Evolutionary conservation across 2,888 invertebrate genomes (phyloP).

Genomic region (Hydroisotoma schaefferi): DNA sequence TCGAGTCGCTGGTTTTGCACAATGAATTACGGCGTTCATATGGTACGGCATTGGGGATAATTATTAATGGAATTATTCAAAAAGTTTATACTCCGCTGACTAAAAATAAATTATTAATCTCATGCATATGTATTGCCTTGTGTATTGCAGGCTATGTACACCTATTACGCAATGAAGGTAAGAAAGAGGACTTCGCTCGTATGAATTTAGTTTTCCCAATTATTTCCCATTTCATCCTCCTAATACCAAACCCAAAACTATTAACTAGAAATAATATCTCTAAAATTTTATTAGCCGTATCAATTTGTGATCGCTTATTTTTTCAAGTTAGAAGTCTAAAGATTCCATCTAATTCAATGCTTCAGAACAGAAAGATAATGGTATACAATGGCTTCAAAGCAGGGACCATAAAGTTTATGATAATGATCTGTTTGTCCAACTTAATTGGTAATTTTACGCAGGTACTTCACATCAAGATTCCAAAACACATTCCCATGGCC

Average conservation of each 20-base stretch:
- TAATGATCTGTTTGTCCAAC: background rate
- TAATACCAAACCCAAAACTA: too few species aligned
- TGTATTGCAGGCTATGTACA: constrained; percentile 74
- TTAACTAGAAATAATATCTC: too few species aligned
- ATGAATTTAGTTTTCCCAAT: background rate
- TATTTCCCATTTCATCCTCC: background rate
- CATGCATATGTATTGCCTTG: background rate
- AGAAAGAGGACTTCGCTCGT: background rate
- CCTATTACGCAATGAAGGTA: constrained; percentile 74
- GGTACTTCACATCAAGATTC: constrained; percentile 38
- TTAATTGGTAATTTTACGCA: constrained; percentile 9
- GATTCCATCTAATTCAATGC: too few species aligned
- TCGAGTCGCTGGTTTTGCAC: constrained; percentile 78
- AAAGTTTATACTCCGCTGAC: background rate
- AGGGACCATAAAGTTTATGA: too few species aligned
- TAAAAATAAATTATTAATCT: constrained; percentile 57
- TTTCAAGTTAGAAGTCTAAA: too few species aligned
- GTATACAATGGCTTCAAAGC: too few species aligned
- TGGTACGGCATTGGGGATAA: background rate
- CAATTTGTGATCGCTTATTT: too few species aligned
- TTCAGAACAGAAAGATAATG: too few species aligned
- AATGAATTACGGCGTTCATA: constrained; percentile 30
- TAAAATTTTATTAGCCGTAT: too few species aligned
- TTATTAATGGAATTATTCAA: background rate
- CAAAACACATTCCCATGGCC: constrained; percentile 68